These are phyloP conservation scores for Setophaga kirtlandii DNA, from an alignment of 2,113 vertebrate genomes.

Conservation along the genomic window DNA sequence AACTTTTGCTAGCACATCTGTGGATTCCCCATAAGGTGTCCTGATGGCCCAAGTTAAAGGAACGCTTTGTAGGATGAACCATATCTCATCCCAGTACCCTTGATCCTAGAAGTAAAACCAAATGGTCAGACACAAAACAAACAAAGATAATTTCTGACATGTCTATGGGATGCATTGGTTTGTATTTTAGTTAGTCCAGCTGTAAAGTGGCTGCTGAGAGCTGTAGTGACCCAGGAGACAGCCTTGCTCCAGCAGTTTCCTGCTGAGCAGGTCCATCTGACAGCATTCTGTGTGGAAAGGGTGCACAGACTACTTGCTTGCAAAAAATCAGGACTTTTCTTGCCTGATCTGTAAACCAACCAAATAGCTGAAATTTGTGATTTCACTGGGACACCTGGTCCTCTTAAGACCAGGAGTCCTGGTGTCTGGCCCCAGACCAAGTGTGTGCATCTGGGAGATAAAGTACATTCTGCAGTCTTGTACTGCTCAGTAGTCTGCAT, in stretches of 20 bases:
- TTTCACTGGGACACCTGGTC: neutral
- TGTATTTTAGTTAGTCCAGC: neutral
- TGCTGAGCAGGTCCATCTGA: neutral
- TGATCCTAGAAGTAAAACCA: neutral
- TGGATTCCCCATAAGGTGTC: neutral
- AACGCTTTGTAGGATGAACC: neutral
- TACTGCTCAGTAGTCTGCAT: neutral
- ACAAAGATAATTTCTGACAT: neutral
- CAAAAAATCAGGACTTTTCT: neutral
- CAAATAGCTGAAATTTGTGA: neutral
- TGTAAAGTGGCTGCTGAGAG: neutral
- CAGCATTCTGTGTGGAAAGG: neutral
- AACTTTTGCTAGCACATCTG: neutral
- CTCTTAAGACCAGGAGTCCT: neutral
- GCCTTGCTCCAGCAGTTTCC: neutral
- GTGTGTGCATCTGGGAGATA: neutral
- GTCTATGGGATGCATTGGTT: neutral
- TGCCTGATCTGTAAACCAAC: neutral
- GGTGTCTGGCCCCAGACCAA: neutral
- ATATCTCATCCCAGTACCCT: rapidly evolving
- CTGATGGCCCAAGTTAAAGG: neutral
- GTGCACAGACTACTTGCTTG: neutral
- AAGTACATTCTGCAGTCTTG: neutral
- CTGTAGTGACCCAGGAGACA: neutral
- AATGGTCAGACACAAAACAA: neutral